Base-by-base conservation (phyloP, 2,797 vertebrate genomes). In the Silurus lanzhouensis region DNA sequence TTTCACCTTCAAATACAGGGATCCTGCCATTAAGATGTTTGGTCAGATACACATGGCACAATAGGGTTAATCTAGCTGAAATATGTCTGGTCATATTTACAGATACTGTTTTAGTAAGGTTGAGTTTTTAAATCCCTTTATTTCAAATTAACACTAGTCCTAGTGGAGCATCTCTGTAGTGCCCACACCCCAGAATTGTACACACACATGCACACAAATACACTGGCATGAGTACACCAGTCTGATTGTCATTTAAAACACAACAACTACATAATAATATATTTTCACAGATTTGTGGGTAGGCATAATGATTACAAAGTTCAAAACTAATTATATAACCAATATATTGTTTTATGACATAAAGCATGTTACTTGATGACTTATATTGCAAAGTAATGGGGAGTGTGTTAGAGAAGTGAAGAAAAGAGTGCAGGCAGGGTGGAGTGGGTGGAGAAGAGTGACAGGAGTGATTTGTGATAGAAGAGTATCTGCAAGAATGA, bases 251-350 rank as follows among this genome's bases (percentile, higher is more conserved):
- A 44, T 82, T 60, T 25, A 64, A 77, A 67, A 58, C 68, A 83
- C 55, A 84, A 70, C 67, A 68, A 85, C 89, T 88, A 85, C 82
- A 87, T 80, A 63, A 64, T 80, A 80, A 13, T 61, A 63, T 7
- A 63, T 17, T 13, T 12, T 7, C 76, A 60, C 27, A 5, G 7
- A 79, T 48, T 17, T 19, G 25, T 64, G 17, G 22, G 57, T 38
- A 44, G 25, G 25, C 25, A 38, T 61, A 38, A 19, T 61, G 31
- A 78, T 61, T 60, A 78, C 31, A 44, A 78, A 63, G 31, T 14
- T 13, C 19, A 78, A 22, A 31, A 61, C 57, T 61, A 63, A 46
- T 61, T 25, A 79, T 6, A 14, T 57, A 58, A 58, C 19, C 74
- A 76, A 19, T 61, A 79, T 79, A 19, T n/a, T 6, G 0, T 79